Evolutionary conservation across 2,113 vertebrate genomes (phyloP).

Genomic region (Caretta caretta): DNA sequence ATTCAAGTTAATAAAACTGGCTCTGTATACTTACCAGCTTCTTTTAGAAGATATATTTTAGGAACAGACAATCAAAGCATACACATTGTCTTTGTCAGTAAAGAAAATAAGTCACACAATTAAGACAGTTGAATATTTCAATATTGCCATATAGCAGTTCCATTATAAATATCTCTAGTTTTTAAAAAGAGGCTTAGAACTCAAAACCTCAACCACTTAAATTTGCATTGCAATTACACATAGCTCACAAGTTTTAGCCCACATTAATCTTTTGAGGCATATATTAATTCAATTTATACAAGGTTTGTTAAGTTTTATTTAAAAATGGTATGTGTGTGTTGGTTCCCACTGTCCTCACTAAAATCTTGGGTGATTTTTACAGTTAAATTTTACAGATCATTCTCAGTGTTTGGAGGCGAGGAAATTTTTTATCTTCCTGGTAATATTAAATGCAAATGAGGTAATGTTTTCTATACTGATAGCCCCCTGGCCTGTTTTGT

Average conservation of each 20-base stretch:
- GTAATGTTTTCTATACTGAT: not conserved
- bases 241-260: not conserved
- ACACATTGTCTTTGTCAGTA: not conserved
- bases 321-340: not conserved
- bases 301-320: not conserved
- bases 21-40: not conserved
- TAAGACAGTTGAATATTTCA: slow-evolving; percentile 15
- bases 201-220: not conserved
- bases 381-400: not conserved
- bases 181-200: not conserved
- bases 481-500: not conserved
- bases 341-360: not conserved
- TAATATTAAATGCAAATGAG: not conserved
- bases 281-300: not conserved
- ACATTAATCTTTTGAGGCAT: not conserved
- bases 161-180: not conserved
- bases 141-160: not conserved
- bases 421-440: not conserved
- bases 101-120: not conserved
- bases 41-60: not conserved
- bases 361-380: not conserved
- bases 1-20: not conserved
- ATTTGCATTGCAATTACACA: not conserved
- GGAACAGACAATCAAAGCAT: not conserved
- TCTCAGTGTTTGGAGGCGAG: not conserved